Evolutionary conservation across 2,797 vertebrate species (phyloP).

Genomic region (Fundulus diaphanus): DNA sequence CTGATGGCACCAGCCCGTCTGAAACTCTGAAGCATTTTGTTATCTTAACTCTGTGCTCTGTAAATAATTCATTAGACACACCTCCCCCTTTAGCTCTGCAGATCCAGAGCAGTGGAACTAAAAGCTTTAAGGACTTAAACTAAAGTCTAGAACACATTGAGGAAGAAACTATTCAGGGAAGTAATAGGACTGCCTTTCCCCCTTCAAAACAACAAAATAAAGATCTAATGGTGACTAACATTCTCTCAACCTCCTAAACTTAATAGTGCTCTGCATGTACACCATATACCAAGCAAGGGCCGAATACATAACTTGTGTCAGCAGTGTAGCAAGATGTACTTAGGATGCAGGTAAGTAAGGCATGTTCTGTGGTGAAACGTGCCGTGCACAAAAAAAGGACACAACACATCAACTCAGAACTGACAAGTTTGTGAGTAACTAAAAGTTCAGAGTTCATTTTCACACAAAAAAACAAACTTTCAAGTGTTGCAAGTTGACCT

Average conservation of each 20-base stretch:
- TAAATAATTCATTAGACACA: constrained; percentile 68
- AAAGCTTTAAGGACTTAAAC: constrained; percentile 55
- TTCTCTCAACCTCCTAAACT: constrained; percentile 9
- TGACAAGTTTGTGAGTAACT: constrained; percentile 38
- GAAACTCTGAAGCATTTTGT: constrained; percentile 59
- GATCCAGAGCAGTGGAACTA: constrained; percentile 55
- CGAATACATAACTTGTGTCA: background rate
- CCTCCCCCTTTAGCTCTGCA: constrained; percentile 32
- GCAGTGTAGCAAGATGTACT: background rate
- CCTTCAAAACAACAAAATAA: constrained; percentile 19
- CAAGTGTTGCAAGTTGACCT: constrained; percentile 50
- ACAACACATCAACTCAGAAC: constrained; percentile 10
- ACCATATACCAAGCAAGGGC: background rate
- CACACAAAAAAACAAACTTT: constrained; percentile 55
- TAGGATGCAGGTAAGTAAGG: background rate
- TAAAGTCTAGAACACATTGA: constrained; percentile 26
- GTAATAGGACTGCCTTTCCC: constrained; percentile 9
- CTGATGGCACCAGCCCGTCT: constrained; percentile 51
- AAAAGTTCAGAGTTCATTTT: constrained; percentile 40
- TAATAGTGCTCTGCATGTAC: constrained; percentile 2
- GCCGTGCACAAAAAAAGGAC: background rate
- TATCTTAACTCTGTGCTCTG: constrained; percentile 57
- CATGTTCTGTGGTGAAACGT: background rate
- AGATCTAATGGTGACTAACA: constrained; percentile 20
- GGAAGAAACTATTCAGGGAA: constrained; percentile 41